Evolutionary conservation across 2,797 vertebrate genomes (phyloP).

Genomic region (Hyperoplus immaculatus): DNA sequence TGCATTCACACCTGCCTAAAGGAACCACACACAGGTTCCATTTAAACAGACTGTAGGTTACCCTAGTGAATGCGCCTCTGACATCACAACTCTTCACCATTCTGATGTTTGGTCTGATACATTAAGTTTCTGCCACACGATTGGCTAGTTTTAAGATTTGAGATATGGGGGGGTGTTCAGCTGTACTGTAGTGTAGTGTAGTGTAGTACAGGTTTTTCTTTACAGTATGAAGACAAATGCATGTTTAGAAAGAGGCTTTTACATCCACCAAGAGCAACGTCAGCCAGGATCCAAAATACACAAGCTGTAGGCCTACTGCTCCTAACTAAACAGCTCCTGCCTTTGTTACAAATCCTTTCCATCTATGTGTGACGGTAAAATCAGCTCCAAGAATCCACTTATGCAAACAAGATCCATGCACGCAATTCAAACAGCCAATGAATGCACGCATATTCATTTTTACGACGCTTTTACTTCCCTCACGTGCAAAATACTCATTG

Average conservation of each 20-base stretch:
- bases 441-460: too few relatives aligned
- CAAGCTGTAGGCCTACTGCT: background rate
- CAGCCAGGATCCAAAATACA: background rate
- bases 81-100: background rate
- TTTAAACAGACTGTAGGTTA: too few relatives aligned
- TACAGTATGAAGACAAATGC: background rate
- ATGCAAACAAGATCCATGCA: background rate
- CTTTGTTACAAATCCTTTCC: background rate
- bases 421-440: too few relatives aligned
- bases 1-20: too few relatives aligned
- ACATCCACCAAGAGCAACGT: background rate
- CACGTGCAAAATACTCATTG: too few relatives aligned
- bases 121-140: too few relatives aligned
- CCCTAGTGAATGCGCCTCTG: too few relatives aligned
- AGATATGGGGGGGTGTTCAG: background rate
- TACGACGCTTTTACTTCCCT: too few relatives aligned
- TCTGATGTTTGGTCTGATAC: background rate
- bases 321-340: background rate
- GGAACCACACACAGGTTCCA: too few relatives aligned
- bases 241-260: background rate
- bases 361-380: background rate
- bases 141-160: background rate
- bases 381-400: background rate
- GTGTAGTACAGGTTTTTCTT: background rate
- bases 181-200: background rate